Percentiles rank a stretch among this genome's conserved stretches.
Evolutionary conservation across 1,140 invertebrate genomes (phyloP).

Genomic region (Spodoptera frugiperda): DNA sequence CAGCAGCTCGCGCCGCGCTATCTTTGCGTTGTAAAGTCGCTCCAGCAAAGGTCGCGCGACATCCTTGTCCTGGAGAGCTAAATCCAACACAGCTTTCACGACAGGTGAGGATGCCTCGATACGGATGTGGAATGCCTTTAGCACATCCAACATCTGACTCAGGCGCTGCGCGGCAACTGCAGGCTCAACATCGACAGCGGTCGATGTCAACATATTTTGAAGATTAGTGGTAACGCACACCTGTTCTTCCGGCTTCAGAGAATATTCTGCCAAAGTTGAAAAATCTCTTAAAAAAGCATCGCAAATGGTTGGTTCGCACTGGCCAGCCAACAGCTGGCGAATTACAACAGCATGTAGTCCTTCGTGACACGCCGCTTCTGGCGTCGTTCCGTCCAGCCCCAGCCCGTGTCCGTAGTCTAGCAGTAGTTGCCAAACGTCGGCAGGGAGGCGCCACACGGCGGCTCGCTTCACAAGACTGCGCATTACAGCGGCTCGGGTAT

Average conservation of each 20-base stretch:
- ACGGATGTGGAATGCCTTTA: conserved; percentile 35
- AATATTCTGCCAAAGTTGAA: conserved; percentile 65
- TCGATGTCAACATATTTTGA: conserved; percentile 48
- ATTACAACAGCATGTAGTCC: conserved; percentile 69
- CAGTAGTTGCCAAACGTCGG: conserved; percentile 59
- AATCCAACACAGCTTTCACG: conserved; percentile 36
- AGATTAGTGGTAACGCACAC: conserved; percentile 40
- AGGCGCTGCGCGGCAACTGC: conserved; percentile 51
- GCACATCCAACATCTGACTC: conserved; percentile 38
- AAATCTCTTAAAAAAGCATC: conserved; percentile 59
- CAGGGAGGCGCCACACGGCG: conserved; percentile 62
- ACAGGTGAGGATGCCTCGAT: conserved; percentile 2
- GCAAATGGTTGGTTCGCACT: conserved; percentile 43
- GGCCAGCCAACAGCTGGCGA: conserved; percentile 55
- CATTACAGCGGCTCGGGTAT: conserved; percentile 64
- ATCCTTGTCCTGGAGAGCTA: conserved; percentile 50
- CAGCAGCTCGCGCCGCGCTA: conserved; percentile 63
- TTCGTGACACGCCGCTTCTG: conserved; percentile 59
- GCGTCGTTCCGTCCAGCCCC: conserved; percentile 60
- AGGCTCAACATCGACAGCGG: conserved; percentile 9
- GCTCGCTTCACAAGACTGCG: conserved; percentile 68
- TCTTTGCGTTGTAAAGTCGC: conserved; percentile 54
- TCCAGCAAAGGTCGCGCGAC: conserved; percentile 50
- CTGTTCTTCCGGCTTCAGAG: conserved; percentile 58
- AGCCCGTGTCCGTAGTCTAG: conserved; percentile 62